Evolutionary conservation across 2,888 invertebrate genomes (phyloP).

Genomic region (Hirtodrosophila trivittata): DNA sequence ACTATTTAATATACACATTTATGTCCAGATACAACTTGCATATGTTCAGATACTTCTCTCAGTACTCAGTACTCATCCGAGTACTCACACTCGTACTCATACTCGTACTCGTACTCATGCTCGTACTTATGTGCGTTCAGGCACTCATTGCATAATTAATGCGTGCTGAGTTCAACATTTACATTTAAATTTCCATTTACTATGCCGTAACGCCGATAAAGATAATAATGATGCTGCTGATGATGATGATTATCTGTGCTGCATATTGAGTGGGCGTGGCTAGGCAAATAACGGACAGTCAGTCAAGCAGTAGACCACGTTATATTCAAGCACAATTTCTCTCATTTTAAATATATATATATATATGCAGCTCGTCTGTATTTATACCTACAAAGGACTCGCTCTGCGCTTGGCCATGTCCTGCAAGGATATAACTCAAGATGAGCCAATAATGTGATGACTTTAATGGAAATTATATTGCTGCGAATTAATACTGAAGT

Average conservation of each 20-base stretch:
- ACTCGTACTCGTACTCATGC: neutral
- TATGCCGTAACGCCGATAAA: slow-evolving; percentile 52
- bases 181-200: slow-evolving; percentile 71
- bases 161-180: slow-evolving; percentile 64
- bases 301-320: slow-evolving; percentile 5
- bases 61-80: neutral
- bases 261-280: slow-evolving; percentile 60
- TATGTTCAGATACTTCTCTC: slow-evolving; percentile 2
- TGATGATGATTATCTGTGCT: slow-evolving; percentile 11
- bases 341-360: slow-evolving; percentile 1
- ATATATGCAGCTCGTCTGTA: neutral
- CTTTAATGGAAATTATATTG: no score
- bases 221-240: slow-evolving; percentile 12
- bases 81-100: neutral
- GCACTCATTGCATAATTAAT: slow-evolving; percentile 71
- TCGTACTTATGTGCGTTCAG: slow-evolving; percentile 13
- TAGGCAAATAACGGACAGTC: slow-evolving; percentile 28
- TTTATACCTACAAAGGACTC: neutral
- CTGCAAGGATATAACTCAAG: no score
- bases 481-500: no score
- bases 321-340: neutral
- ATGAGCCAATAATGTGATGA: no score
- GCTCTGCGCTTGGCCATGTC: no score
- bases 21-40: slow-evolving; percentile 35
- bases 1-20: slow-evolving; percentile 59